Evolutionary conservation across 2,888 invertebrate genomes (phyloP).

Genomic region (Orthonevra nobilis): DNA sequence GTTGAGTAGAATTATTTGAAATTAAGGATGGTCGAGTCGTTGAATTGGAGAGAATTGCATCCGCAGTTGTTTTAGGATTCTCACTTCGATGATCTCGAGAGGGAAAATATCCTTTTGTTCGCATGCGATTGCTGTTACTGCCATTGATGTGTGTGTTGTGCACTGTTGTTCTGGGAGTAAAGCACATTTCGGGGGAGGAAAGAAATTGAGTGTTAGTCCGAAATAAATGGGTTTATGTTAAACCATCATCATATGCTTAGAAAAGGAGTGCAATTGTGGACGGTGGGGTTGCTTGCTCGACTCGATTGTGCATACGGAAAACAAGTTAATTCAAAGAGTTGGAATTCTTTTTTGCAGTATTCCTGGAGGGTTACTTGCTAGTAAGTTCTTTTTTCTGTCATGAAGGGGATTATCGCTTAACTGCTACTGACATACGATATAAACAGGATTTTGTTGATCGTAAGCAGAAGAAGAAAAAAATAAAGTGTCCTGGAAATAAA

Average conservation of each 20-base stretch:
- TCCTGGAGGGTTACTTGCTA: conserved; percentile 9
- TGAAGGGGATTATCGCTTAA: conserved; percentile 55
- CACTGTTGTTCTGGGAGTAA: conserved; percentile 38
- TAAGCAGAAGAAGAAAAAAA: background rate
- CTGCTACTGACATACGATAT: conserved; percentile 54
- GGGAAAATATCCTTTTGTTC: conserved; percentile 39
- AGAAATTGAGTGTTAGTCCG: conserved; percentile 76
- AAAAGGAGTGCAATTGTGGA: conserved; percentile 21
- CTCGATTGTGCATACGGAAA: conserved; percentile 41
- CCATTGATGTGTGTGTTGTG: conserved; percentile 22
- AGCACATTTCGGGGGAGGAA: conserved; percentile 24
- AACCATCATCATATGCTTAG: conserved; percentile 61
- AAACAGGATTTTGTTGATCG: conserved; percentile 6
- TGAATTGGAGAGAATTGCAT: conserved; percentile 64
- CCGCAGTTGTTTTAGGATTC: conserved; percentile 66
- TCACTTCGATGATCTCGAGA: conserved; percentile 63
- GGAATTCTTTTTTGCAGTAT: too few species aligned
- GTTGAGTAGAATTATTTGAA: conserved; percentile 36
- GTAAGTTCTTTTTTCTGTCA: too few species aligned
- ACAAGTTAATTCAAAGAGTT: conserved; percentile 57
- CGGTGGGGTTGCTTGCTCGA: conserved; percentile 30
- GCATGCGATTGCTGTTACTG: conserved; percentile 27
- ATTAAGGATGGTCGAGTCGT: conserved; percentile 38
- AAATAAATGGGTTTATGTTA: conserved; percentile 77
- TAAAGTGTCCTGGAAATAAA: conserved; percentile 12